phyloP scores from a whole-genome alignment of 2,113 vertebrate genomes.

The Axis porcinus region DNA sequence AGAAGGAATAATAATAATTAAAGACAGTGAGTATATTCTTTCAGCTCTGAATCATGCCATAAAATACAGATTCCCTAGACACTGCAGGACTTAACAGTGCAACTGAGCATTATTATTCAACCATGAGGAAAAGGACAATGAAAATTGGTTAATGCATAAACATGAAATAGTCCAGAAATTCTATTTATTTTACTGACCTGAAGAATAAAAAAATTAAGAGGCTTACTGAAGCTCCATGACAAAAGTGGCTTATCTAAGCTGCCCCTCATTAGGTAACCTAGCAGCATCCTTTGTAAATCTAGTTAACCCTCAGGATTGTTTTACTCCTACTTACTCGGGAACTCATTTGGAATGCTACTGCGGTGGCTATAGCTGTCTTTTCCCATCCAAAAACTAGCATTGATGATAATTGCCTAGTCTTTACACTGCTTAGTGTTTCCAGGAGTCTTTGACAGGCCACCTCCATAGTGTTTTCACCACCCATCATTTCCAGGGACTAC shows the following conservation, averaged over 20 bases:
- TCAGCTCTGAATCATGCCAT: not conserved
- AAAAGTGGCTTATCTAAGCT: not conserved
- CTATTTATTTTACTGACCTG: not conserved
- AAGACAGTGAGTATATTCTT: not conserved
- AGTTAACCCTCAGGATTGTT: slow-evolving; percentile 29
- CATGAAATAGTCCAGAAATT: not conserved
- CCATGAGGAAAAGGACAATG: not conserved
- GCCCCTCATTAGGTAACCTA: not conserved
- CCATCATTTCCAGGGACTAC: not conserved
- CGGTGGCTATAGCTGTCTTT: slow-evolving; percentile 39
- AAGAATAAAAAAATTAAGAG: not conserved
- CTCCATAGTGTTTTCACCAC: slow-evolving; percentile 20
- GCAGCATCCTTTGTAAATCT: slow-evolving; percentile 16
- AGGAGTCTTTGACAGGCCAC: slow-evolving; percentile 37
- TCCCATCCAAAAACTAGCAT: slow-evolving; percentile 53
- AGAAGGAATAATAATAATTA: not conserved
- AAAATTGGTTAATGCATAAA: not conserved
- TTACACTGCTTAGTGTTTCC: slow-evolving; percentile 43
- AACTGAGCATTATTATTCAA: not conserved
- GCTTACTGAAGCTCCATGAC: not conserved
- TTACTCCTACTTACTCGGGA: not conserved
- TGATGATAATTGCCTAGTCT: slow-evolving; percentile 64
- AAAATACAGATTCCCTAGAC: not conserved
- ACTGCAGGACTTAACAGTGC: not conserved
- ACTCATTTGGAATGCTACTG: slow-evolving; percentile 47